phyloP scores from a whole-genome alignment of 1,140 invertebrate species.

The Triops cancriformis region DNA sequence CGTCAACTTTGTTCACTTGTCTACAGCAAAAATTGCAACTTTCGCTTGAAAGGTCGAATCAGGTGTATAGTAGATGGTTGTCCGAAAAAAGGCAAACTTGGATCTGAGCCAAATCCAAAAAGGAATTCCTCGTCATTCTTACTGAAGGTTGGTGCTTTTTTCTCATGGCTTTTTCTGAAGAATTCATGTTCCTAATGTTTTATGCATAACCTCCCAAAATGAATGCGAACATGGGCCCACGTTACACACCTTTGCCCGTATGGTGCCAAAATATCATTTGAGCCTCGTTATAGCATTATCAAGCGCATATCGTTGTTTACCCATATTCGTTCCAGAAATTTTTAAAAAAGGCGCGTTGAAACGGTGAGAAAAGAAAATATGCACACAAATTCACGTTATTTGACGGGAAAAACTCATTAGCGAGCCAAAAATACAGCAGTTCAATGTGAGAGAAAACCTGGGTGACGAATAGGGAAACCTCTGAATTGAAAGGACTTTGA shows the following conservation, averaged over 20 bases:
- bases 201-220: not conserved
- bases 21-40: not conserved
- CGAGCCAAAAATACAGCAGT: too few species aligned
- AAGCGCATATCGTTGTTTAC: not conserved
- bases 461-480: not conserved
- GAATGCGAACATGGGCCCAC: not conserved
- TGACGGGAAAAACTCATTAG: not conserved
- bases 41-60: not conserved
- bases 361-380: not conserved
- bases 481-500: not conserved
- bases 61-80: not conserved
- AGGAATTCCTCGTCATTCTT: not conserved
- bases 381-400: not conserved
- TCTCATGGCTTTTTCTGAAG: slow-evolving; percentile 2
- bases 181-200: not conserved
- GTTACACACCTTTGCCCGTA: not conserved
- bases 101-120: not conserved
- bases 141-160: not conserved
- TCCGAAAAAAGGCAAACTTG: not conserved
- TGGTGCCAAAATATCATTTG: not conserved
- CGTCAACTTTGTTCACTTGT: not conserved
- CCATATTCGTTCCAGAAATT: too few species aligned
- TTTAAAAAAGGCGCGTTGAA: too few species aligned
- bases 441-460: not conserved
- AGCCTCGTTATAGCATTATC: not conserved